Evolutionary conservation across 1,140 invertebrate species (phyloP).

Genomic region (Aphaenogaster floridana): DNA sequence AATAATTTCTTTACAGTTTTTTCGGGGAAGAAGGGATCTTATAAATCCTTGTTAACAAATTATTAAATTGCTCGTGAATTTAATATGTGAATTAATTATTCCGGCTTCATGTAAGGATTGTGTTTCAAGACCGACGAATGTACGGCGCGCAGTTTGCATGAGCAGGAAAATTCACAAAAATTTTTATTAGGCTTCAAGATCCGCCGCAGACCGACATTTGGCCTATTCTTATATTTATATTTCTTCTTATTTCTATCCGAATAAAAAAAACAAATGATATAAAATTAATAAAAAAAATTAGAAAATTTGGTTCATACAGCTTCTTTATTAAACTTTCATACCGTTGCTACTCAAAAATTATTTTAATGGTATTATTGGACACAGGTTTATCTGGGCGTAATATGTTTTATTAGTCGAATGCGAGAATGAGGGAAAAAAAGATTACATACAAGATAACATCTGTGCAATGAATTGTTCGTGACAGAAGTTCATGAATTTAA

Average conservation of each 20-base stretch:
- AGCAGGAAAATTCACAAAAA: too few relatives aligned
- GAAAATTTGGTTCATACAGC: not conserved
- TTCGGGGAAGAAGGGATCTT: too few relatives aligned
- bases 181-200: too few relatives aligned
- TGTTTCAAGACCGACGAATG: too few relatives aligned
- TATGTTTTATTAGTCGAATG: not conserved
- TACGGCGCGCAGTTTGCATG: too few relatives aligned
- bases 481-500: slow-evolving; percentile 6
- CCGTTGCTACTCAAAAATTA: not conserved
- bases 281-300: not conserved
- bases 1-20: too few relatives aligned
- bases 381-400: not conserved
- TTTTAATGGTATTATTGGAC: not conserved
- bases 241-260: not conserved
- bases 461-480: not conserved
- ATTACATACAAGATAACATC: not conserved
- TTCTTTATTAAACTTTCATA: not conserved
- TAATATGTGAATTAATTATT: too few relatives aligned
- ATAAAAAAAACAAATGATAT: not conserved
- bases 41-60: too few relatives aligned
- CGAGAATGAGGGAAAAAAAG: not conserved
- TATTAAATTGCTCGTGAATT: too few relatives aligned
- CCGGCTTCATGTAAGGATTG: too few relatives aligned
- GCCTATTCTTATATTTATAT: not conserved
- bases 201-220: too few relatives aligned